Percentiles rank a stretch among this genome's conserved stretches.
Conservation (phyloP, 2,888 invertebrate species). For the Torymus auratus region DNA sequence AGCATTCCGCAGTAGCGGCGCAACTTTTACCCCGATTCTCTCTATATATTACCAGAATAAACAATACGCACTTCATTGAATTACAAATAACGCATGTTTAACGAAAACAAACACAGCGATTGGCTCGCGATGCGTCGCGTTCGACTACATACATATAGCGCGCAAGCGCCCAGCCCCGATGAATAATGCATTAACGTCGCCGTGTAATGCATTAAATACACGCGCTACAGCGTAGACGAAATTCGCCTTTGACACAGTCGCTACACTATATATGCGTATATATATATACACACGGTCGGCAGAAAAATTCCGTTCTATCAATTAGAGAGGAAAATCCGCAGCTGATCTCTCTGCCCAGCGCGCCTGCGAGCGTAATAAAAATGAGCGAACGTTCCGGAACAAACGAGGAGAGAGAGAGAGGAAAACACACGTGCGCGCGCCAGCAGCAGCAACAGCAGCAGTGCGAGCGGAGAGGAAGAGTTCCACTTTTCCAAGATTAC, state of each 20-base stretch:
- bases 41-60: not conserved
- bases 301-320: no score
- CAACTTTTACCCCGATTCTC: not conserved
- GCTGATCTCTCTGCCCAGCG: no score
- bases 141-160: not conserved
- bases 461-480: constrained; percentile 27
- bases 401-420: not conserved
- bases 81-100: constrained; percentile 11
- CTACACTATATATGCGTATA: no score
- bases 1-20: not conserved
- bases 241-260: constrained; percentile 17
- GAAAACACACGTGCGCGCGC: not conserved
- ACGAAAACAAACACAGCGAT: constrained; percentile 17
- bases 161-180: not conserved
- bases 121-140: not conserved
- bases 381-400: not conserved
- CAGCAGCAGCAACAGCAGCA: no score
- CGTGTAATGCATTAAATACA: constrained; percentile 17
- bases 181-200: constrained; percentile 17
- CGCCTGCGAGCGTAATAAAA: no score
- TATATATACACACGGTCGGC: no score
- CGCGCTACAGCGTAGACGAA: not conserved
- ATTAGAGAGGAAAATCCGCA: no score
- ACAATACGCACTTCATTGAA: constrained; percentile 14
- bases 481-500: constrained; percentile 48